A percentile compares a stretch with the other conserved stretches of the same genome.
Evolutionary conservation across 2,113 vertebrate species (phyloP).

Genomic region (Pelmatolapia mariae): DNA sequence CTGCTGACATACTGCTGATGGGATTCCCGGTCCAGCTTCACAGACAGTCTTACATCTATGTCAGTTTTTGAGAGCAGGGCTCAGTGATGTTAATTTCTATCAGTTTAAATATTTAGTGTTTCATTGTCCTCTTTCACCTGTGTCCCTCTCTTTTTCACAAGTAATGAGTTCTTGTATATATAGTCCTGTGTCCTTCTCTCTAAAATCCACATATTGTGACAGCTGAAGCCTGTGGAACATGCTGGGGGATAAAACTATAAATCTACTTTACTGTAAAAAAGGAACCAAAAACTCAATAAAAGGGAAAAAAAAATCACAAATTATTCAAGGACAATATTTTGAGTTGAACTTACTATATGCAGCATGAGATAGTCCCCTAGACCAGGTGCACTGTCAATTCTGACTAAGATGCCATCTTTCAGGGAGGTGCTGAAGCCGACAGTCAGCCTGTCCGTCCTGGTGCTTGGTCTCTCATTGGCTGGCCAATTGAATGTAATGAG

Average conservation of each 20-base stretch:
- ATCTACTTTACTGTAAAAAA: background rate
- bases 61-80: background rate
- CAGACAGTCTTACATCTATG: background rate
- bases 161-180: background rate
- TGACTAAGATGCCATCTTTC: slow-evolving; percentile 93
- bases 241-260: background rate
- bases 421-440: slow-evolving; percentile 81
- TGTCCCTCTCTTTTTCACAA: background rate
- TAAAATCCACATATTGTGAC: background rate
- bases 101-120: background rate
- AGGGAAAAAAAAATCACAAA: background rate
- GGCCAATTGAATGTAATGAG: slow-evolving; percentile 95
- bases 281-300: fast-evolving
- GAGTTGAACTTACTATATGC: slow-evolving; percentile 86
- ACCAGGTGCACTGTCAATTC: slow-evolving; percentile 93
- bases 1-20: background rate
- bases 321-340: background rate
- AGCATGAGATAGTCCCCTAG: slow-evolving; percentile 96
- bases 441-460: slow-evolving; percentile 89
- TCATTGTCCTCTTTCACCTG: background rate
- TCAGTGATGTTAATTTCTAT: background rate
- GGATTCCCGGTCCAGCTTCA: background rate
- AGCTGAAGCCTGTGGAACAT: background rate
- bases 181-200: background rate
- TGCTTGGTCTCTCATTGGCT: slow-evolving; percentile 93